Evolutionary conservation across 2,888 invertebrate genomes (phyloP).

Genomic region (Ectemnius cavifrons): DNA sequence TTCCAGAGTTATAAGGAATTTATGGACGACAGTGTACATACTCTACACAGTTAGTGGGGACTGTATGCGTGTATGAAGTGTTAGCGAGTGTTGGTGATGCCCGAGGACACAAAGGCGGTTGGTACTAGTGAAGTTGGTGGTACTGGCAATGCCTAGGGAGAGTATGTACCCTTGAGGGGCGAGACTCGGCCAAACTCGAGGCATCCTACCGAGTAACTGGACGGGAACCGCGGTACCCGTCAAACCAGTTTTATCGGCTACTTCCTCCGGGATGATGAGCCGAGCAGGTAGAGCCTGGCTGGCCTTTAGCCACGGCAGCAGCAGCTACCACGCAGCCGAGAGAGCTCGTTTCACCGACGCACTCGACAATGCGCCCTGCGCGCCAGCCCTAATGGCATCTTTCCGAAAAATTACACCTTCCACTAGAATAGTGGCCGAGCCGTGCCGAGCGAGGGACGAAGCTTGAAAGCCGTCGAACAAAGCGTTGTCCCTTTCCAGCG

Average conservation of each 20-base stretch:
- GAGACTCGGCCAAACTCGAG: conserved; percentile 59
- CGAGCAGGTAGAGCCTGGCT: conserved; percentile 60
- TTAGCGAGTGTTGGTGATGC: neutral
- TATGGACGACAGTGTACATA: no score
- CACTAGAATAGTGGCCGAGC: neutral
- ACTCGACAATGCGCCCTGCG: conserved; percentile 18
- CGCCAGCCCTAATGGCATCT: conserved; percentile 13
- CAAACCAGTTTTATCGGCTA: conserved; percentile 78
- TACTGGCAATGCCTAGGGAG: neutral
- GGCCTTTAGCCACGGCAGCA: conserved; percentile 41
- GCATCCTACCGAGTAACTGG: conserved; percentile 62
- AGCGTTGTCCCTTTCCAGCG: conserved; percentile 7
- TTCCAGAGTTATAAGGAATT: no score
- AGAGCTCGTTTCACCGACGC: conserved; percentile 15
- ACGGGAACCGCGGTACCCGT: conserved; percentile 71
- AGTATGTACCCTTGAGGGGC: conserved; percentile 23
- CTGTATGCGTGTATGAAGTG: no score
- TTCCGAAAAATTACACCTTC: conserved; percentile 28
- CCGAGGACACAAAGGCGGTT: neutral
- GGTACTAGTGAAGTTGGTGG: conserved; percentile 1
- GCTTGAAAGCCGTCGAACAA: neutral
- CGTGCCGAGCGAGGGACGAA: neutral
- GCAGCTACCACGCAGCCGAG: conserved; percentile 50
- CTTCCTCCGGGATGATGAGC: conserved; percentile 67
- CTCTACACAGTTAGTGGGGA: no score